Percentiles rank a stretch among this genome's conserved stretches.
Evolutionary conservation across 2,797 vertebrate species (phyloP).

Genomic region (Avahi laniger): DNA sequence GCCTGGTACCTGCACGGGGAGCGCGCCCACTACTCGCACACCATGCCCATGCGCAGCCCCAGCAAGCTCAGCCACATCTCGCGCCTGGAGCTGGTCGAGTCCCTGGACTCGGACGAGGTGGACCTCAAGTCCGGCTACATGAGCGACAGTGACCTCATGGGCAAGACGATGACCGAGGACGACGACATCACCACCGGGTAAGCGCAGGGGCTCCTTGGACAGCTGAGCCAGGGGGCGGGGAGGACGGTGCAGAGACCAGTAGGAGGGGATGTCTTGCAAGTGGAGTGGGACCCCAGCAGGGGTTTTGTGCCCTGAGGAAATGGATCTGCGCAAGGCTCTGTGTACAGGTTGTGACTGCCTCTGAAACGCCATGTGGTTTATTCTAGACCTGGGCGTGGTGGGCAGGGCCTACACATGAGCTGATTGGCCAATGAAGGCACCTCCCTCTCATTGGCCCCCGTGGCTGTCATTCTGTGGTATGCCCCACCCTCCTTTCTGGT

Average conservation of each 20-base stretch:
- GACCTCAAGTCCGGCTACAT: constrained; percentile 94
- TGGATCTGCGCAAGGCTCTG: not conserved
- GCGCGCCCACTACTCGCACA: constrained; percentile 93
- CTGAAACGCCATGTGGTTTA: not conserved
- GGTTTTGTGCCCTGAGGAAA: not conserved
- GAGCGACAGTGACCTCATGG: constrained; percentile 89
- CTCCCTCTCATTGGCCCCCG: not conserved
- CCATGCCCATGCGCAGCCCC: constrained; percentile 95
- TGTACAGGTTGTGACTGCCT: fast-evolving
- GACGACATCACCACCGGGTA: constrained; percentile 96
- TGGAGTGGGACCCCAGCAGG: too few relatives aligned
- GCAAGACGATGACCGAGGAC: constrained; percentile 94
- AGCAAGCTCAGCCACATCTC: constrained; percentile 92
- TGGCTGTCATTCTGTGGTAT: not conserved
- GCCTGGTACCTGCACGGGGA: constrained; percentile 87
- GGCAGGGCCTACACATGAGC: not conserved
- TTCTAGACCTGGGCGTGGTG: not conserved
- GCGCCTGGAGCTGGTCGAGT: constrained; percentile 92
- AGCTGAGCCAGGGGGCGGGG: not conserved
- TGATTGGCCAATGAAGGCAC: not conserved
- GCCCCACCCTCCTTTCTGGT: not conserved
- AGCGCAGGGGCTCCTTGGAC: constrained; percentile 62
- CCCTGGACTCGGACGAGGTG: constrained; percentile 87
- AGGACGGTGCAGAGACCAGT: too few relatives aligned
- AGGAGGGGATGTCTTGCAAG: not conserved